Conservation (phyloP, 2,113 vertebrate species). For the Aptenodytes patagonicus region DNA sequence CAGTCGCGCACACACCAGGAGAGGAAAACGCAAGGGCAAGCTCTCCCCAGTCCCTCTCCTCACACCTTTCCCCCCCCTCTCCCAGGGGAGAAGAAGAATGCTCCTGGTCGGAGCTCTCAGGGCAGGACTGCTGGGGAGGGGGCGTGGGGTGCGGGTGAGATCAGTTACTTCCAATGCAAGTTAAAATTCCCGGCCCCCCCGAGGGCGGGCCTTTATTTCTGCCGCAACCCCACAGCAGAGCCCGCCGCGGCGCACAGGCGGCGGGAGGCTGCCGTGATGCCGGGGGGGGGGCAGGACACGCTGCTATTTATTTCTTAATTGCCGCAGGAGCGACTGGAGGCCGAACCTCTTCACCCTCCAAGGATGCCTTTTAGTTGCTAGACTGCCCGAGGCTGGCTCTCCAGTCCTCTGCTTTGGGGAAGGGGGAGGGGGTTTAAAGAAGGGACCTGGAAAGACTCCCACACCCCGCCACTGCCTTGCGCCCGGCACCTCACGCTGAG, state of each 20-base stretch:
- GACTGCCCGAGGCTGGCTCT: no score
- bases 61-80: no score
- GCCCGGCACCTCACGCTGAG: not conserved
- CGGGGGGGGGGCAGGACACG: no score
- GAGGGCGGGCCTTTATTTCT: not conserved
- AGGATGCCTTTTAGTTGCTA: no score
- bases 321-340: not conserved
- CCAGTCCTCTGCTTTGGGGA: not conserved
- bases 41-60: no score
- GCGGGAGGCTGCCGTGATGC: not conserved
- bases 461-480: no score
- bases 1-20: no score
- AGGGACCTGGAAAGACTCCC: not conserved
- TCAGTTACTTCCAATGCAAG: no score
- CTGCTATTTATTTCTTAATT: not conserved
- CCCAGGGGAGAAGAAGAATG: not conserved
- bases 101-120: not conserved
- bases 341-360: not conserved
- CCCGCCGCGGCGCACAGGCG: rapidly evolving
- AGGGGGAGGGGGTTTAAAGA: not conserved
- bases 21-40: not conserved
- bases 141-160: not conserved
- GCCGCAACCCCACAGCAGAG: not conserved
- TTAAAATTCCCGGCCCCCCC: not conserved
- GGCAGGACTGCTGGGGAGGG: not conserved